Conservation (phyloP, 2,888 invertebrate genomes). For the Carpatolechia fugitivella region DNA sequence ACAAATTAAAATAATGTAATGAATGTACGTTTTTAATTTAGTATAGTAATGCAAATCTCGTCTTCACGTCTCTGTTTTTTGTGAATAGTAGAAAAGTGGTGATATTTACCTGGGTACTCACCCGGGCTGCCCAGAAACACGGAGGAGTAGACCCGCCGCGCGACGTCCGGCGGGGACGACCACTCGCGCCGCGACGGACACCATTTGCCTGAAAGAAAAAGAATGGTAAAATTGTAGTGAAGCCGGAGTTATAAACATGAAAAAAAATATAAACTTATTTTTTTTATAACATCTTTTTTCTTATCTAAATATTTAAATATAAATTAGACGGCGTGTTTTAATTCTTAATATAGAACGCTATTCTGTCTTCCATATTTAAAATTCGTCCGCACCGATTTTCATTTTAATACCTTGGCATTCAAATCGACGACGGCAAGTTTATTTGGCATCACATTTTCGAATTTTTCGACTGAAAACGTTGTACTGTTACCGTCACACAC, state of each 20-base stretch:
- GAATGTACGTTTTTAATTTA: slow-evolving; percentile 9
- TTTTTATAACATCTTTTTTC: not conserved
- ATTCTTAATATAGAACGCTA: not conserved
- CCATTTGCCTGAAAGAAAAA: slow-evolving; percentile 89
- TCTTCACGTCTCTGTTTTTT: not conserved
- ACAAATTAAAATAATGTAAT: too few relatives aligned
- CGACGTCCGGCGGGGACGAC: slow-evolving; percentile 92
- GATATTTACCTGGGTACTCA: slow-evolving; percentile 82
- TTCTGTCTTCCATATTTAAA: not conserved
- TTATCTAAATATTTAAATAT: too few relatives aligned
- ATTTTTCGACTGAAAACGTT: not conserved
- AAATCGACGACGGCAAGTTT: not conserved
- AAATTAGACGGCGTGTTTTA: too few relatives aligned
- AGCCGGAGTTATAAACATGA: not conserved
- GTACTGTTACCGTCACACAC: slow-evolving; percentile 20
- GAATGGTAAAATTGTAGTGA: not conserved
- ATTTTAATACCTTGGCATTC: not conserved
- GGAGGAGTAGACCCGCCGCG: slow-evolving; percentile 94
- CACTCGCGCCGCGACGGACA: slow-evolving; percentile 93
- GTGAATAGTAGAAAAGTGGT: not conserved
- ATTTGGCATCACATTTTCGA: not conserved
- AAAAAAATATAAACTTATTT: not conserved
- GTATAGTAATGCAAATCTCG: not conserved
- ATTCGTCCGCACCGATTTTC: not conserved
- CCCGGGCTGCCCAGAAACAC: slow-evolving; percentile 96